Evolutionary conservation across 2,888 invertebrate genomes (phyloP).

Genomic region (Corythucha ciliata): DNA sequence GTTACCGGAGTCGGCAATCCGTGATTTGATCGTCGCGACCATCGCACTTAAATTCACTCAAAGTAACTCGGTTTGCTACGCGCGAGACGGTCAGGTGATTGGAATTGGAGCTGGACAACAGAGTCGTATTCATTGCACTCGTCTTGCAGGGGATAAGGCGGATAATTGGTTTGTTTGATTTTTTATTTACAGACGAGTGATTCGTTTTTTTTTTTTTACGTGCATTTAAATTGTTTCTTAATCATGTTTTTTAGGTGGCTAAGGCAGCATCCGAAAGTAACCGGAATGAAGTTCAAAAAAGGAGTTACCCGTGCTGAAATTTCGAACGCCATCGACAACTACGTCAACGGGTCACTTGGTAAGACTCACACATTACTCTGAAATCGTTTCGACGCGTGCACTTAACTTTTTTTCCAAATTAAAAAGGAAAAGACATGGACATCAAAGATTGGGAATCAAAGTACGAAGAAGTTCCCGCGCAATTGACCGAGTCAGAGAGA

Average conservation of each 20-base stretch:
- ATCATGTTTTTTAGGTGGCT: slow-evolving; percentile 59
- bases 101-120: slow-evolving; percentile 99
- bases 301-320: slow-evolving; percentile 83
- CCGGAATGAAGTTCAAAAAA: slow-evolving; percentile 71
- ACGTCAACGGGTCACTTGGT: slow-evolving; percentile 83
- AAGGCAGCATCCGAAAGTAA: slow-evolving; percentile 80
- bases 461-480: slow-evolving; percentile 63
- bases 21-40: slow-evolving; percentile 90
- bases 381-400: background rate
- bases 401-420: background rate
- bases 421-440: slow-evolving; percentile 72
- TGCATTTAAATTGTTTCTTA: background rate
- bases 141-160: slow-evolving; percentile 93
- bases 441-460: slow-evolving; percentile 61
- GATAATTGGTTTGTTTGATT: slow-evolving; percentile 66
- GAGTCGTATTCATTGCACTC: slow-evolving; percentile 94
- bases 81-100: slow-evolving; percentile 83
- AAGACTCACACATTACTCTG: slow-evolving; percentile 34
- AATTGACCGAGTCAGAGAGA: slow-evolving; percentile 58
- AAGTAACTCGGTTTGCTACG: slow-evolving; percentile 96
- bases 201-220: background rate
- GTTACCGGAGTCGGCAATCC: slow-evolving; percentile 64
- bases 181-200: no score
- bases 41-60: slow-evolving; percentile 96
- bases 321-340: slow-evolving; percentile 92